Evolutionary conservation across 2,797 vertebrate species (phyloP), one percentile per base, ranked within the genome.

Genomic region (Lacerta bilineata): DNA sequence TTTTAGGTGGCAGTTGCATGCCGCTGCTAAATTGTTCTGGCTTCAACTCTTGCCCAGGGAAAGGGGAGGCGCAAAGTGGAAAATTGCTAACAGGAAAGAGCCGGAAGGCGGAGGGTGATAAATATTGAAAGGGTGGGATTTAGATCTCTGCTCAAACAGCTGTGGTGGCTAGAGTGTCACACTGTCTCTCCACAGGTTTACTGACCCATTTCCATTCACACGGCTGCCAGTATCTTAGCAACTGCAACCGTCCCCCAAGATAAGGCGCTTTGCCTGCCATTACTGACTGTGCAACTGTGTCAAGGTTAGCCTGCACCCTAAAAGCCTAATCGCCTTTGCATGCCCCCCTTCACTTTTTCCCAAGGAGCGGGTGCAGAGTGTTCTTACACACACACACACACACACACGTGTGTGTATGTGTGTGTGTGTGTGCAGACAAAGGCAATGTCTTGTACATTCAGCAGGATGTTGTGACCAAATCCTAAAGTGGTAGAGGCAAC

Each of bases 221-320:
- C 98, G 98, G 98, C 98, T 98, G 98, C 98, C 95, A 98, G 98
- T 99, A 98, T 98, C 98, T 99, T 99, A 99, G 98, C 98, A 99
- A 99, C 98, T 98, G 98, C 98, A 98, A 98, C 98, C 98, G 98
- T 99, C 98, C 87, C 98, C 96, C 96, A 96, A 97, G 97, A 97
- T 97, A 96, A 96, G 96, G 96, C 96, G 78, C 95, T 96, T 95
- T 95, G 96, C 97, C 96, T 97, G 96, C 96, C 95, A 96, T 96
- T 96, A 97, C 96, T 93, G 96, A 96, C 95, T 96, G 96, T 93
- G 97, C 96, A 96, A 96, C 96, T 97, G 96, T 97, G 96, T 97
- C 97, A 97, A 97, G 96, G 97, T 97, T 97, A 97, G 96, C 95
- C 93, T 94, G 94, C 95, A 96, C 95, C 96, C 95, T 95, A 95